Conservation (phyloP, 2,888 invertebrate genomes). For the Oscheius onirici region DNA sequence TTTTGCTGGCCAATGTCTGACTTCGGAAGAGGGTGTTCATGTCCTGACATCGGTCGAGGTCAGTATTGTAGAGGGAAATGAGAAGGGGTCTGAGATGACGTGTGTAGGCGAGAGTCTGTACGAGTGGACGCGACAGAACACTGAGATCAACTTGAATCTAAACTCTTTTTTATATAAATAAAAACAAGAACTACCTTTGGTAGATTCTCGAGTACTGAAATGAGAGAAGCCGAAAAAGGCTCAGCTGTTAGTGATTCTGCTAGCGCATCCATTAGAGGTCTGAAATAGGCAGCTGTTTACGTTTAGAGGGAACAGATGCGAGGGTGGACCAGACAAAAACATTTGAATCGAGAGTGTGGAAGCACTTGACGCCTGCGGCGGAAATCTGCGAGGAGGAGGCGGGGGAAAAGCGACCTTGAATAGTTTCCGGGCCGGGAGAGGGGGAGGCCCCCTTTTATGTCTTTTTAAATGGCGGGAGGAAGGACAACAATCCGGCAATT, state of each 20-base stretch:
- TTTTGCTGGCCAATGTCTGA: slow-evolving; percentile 66
- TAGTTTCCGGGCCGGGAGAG: not conserved
- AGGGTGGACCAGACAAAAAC: slow-evolving; percentile 7
- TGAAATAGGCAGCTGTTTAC: slow-evolving; percentile 8
- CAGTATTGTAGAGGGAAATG: slow-evolving; percentile 60
- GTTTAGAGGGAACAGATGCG: not conserved
- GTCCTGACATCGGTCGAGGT: slow-evolving; percentile 68
- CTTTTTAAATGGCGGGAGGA: too few relatives aligned
- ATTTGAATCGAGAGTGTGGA: not conserved
- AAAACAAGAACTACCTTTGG: slow-evolving; percentile 42
- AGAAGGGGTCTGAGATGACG: slow-evolving; percentile 62
- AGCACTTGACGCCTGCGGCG: slow-evolving; percentile 21
- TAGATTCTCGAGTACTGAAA: slow-evolving; percentile 58
- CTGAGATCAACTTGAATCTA: slow-evolving; percentile 58
- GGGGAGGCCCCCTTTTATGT: not conserved
- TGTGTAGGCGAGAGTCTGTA: slow-evolving; percentile 64
- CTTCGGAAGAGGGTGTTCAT: slow-evolving; percentile 70
- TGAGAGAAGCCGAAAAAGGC: slow-evolving; percentile 56
- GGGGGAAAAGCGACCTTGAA: slow-evolving; percentile 12
- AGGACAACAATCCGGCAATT: not conserved
- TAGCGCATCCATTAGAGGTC: slow-evolving; percentile 32
- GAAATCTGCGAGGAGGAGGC: not conserved
- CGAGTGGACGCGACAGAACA: slow-evolving; percentile 62
- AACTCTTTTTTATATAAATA: not conserved
- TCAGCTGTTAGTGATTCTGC: slow-evolving; percentile 34